Percentiles rank a stretch among this genome's conserved stretches.
Conservation (phyloP, 2,888 invertebrate genomes). For the Pachycephus smyrnensis region DNA sequence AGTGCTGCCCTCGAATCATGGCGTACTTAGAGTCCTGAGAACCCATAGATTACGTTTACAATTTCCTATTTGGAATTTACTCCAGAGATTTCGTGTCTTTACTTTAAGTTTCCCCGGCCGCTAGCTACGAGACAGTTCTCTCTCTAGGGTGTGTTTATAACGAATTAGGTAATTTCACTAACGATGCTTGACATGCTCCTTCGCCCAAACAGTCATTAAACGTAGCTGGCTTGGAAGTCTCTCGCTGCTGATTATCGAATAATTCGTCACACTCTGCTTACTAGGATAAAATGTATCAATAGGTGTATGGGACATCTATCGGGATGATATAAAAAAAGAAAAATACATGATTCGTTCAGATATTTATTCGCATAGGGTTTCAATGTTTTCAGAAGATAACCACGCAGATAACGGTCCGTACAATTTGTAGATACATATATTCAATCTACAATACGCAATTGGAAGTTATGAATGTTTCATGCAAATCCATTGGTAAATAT, state of each 20-base stretch:
- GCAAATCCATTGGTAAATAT: constrained; percentile 7
- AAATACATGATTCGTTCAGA: not conserved
- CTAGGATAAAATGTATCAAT: not conserved
- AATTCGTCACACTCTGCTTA: not conserved
- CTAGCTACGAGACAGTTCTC: not conserved
- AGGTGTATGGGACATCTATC: not conserved
- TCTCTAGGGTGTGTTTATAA: constrained; percentile 36
- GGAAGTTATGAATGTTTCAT: constrained; percentile 35
- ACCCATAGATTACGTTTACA: not conserved
- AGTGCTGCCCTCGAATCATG: not conserved
- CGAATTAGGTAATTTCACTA: constrained; percentile 47
- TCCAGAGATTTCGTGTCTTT: not conserved
- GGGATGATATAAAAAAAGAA: not conserved
- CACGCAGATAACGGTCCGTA: not conserved
- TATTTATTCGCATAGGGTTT: not conserved
- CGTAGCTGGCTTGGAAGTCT: not conserved
- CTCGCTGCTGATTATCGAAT: constrained; percentile 3
- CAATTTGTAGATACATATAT: not conserved
- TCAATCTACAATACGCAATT: not conserved
- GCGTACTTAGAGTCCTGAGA: not conserved
- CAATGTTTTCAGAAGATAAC: not conserved
- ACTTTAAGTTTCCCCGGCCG: not conserved
- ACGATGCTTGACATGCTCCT: constrained; percentile 43
- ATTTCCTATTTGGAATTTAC: not conserved
- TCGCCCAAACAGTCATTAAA: constrained; percentile 19